These are phyloP conservation scores for Acrossocheilus wenchowensis DNA, from an alignment of 2,797 vertebrate species.

Conservation along the genomic window DNA sequence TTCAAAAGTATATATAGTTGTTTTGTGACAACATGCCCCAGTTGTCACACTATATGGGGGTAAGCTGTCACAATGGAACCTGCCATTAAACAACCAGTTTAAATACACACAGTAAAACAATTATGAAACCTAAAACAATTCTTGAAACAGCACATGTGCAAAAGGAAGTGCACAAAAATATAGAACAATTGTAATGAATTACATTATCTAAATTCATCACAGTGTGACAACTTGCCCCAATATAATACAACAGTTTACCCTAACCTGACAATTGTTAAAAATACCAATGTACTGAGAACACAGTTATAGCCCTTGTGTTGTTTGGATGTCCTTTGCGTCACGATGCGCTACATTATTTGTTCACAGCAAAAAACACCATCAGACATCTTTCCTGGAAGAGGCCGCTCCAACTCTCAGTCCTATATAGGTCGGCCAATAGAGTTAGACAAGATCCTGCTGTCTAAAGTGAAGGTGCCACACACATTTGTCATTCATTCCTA, in stretches of 20 bases:
- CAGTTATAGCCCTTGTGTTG: not conserved
- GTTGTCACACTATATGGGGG: not conserved
- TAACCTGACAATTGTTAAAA: not conserved
- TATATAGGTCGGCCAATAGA: conserved; percentile 93
- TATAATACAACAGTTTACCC: not conserved
- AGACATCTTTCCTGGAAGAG: conserved; percentile 87
- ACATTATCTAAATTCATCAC: not conserved
- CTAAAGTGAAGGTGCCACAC: conserved; percentile 97
- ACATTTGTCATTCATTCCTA: conserved; percentile 97
- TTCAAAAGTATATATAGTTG: not conserved
- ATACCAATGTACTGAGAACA: not conserved
- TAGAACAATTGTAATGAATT: not conserved
- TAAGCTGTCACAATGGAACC: not conserved
- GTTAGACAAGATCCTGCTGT: conserved; percentile 93
- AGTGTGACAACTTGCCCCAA: not conserved
- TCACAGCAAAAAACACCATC: conserved; percentile 86
- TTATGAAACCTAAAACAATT: not conserved
- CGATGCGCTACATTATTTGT: conserved; percentile 15
- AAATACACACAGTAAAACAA: not conserved
- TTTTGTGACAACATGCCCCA: not conserved
- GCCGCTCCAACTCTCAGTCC: conserved; percentile 91
- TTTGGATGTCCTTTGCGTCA: not conserved
- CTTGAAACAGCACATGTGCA: not conserved
- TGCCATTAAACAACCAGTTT: not conserved
- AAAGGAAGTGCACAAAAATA: not conserved